phyloP scores from a whole-genome alignment of 1,140 invertebrate species.

The Propsilocerus akamusi region DNA sequence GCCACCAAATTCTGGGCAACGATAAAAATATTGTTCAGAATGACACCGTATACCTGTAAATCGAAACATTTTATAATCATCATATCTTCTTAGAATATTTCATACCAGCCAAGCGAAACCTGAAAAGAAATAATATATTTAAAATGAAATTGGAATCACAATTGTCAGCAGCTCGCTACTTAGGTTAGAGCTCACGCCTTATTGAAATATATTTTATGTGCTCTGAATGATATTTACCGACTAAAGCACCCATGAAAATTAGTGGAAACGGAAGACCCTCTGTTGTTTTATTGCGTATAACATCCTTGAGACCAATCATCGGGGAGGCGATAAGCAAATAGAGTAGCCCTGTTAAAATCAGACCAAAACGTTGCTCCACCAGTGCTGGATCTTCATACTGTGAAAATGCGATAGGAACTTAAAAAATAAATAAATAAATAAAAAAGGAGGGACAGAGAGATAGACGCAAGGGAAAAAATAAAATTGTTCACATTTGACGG shows the following conservation, averaged over 20 bases:
- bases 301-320: slow-evolving; percentile 43
- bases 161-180: no score
- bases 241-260: slow-evolving; percentile 55
- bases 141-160: no score
- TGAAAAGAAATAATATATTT: no score
- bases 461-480: no score
- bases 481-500: no score
- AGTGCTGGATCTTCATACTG: slow-evolving; percentile 38
- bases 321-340: slow-evolving; percentile 47
- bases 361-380: slow-evolving; percentile 45
- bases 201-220: no score
- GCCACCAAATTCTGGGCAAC: background rate
- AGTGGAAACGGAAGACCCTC: slow-evolving; percentile 64
- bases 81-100: no score
- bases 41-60: background rate
- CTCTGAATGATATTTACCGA: no score
- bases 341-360: slow-evolving; percentile 46
- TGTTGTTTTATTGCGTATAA: slow-evolving; percentile 55
- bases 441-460: no score
- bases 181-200: no score
- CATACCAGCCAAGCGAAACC: background rate
- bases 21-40: background rate
- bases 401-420: background rate
- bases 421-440: background rate
- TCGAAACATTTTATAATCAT: no score